Evolutionary conservation across 2,113 vertebrate genomes (phyloP).

Genomic region (Triplophysa rosa): DNA sequence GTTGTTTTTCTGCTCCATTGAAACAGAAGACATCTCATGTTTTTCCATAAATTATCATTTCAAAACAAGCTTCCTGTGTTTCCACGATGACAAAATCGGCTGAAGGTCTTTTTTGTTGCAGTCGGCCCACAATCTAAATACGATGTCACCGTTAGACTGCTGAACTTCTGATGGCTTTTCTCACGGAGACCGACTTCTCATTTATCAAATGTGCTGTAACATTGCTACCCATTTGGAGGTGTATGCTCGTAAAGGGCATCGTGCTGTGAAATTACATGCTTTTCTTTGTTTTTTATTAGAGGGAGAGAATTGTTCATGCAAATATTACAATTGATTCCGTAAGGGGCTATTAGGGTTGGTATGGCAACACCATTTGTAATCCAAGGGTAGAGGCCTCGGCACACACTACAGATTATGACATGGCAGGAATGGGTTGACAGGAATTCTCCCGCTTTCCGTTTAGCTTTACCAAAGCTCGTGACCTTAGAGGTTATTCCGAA

Average conservation of each 20-base stretch:
- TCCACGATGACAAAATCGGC: constrained; percentile 4
- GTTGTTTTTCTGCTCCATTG: constrained; percentile 65
- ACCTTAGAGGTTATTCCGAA: background rate
- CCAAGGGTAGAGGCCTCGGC: constrained; percentile 25
- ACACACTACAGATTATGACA: constrained; percentile 4
- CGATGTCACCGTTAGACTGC: background rate
- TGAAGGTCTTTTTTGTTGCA: background rate
- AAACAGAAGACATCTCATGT: constrained; percentile 57
- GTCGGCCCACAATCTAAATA: background rate
- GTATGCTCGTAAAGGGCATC: constrained; percentile 12
- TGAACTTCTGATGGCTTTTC: background rate
- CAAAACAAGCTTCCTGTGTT: constrained; percentile 22
- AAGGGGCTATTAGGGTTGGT: constrained; percentile 42
- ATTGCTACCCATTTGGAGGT: background rate
- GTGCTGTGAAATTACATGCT: constrained; percentile 36
- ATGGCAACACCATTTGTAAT: constrained; percentile 44
- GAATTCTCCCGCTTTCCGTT: background rate
- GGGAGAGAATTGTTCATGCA: constrained; percentile 32
- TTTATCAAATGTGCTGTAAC: constrained; percentile 8
- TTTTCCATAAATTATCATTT: constrained; percentile 60
- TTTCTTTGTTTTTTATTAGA: constrained; percentile 21
- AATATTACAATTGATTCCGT: constrained; percentile 48
- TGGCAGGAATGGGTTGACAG: background rate
- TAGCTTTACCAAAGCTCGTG: background rate
- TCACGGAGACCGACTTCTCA: background rate